Conservation (phyloP, 2,888 invertebrate species). For the Seira sanloemensis region DNA sequence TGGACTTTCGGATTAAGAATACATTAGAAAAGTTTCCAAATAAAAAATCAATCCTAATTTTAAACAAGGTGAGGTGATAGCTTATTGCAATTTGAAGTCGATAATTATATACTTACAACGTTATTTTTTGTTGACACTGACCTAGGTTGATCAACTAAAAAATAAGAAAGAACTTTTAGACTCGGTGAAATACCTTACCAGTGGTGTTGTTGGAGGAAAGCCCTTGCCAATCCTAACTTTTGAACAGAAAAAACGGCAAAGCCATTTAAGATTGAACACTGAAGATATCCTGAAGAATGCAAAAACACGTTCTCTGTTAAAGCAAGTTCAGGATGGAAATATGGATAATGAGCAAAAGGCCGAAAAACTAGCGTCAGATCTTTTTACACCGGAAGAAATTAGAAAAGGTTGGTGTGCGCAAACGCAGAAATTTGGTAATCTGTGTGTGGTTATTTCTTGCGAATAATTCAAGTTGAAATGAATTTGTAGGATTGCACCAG, state of each 20-base stretch:
- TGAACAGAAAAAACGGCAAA: conserved; percentile 34
- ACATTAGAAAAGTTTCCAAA: conserved; percentile 81
- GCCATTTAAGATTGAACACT: conserved; percentile 35
- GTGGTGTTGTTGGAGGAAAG: conserved; percentile 75
- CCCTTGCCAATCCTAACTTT: conserved; percentile 47
- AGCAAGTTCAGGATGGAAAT: background rate
- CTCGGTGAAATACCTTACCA: conserved; percentile 83
- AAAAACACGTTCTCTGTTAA: conserved; percentile 23
- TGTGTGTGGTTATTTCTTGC: no score
- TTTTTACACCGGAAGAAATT: conserved; percentile 51
- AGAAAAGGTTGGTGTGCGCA: conserved; percentile 32
- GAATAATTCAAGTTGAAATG: background rate
- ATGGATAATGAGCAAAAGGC: background rate
- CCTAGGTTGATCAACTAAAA: conserved; percentile 83
- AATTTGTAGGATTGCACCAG: conserved; percentile 62
- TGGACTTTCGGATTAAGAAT: conserved; percentile 84
- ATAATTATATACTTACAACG: background rate
- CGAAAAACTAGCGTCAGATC: background rate
- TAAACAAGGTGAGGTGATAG: conserved; percentile 86
- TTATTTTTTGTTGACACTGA: conserved; percentile 60
- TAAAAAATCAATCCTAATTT: conserved; percentile 82
- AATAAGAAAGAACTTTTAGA: conserved; percentile 86
- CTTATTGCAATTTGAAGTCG: background rate
- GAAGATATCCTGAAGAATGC: conserved; percentile 59
- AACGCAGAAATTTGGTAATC: background rate